Conservation (phyloP, 2,797 vertebrate species). For the Danio aesculapii region DNA sequence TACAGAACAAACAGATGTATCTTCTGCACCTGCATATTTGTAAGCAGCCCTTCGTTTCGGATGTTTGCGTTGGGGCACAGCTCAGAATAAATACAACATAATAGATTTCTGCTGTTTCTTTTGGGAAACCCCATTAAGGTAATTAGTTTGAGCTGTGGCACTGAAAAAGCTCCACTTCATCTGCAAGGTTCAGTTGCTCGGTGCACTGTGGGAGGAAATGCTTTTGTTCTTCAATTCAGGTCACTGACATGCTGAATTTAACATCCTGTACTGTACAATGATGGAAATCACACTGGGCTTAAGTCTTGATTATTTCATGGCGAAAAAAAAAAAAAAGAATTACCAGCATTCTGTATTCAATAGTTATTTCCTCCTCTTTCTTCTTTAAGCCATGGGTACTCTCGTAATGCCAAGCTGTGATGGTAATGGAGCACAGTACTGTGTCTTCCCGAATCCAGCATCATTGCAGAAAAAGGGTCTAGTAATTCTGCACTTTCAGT, state of each 20-base stretch:
- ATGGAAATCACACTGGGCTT: conserved; percentile 18
- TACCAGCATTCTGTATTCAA: conserved; percentile 21
- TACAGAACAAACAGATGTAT: conserved; percentile 6
- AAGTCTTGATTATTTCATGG: conserved; percentile 29
- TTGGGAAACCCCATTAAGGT: conserved; percentile 59
- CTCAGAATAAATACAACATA: conserved; percentile 57
- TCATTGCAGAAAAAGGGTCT: conserved; percentile 10
- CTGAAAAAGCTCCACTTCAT: conserved; percentile 32
- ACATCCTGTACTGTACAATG: conserved; percentile 20
- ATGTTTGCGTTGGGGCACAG: conserved; percentile 38
- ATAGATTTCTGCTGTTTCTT: conserved; percentile 57
- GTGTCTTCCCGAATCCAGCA: conserved; percentile 17
- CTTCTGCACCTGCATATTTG: conserved; percentile 32
- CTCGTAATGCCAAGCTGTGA: conserved; percentile 33
- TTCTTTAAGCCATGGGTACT: background rate
- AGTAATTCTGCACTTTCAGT: conserved; percentile 32
- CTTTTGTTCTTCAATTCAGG: conserved; percentile 38
- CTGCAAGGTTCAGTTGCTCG: conserved; percentile 15
- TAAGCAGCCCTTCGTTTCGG: conserved; percentile 50
- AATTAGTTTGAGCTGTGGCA: conserved; percentile 58
- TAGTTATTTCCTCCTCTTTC: conserved; percentile 17
- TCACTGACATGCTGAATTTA: conserved; percentile 20
- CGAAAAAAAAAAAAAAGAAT: background rate
- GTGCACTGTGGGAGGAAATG: conserved; percentile 16
- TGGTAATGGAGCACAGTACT: conserved; percentile 43